Evolutionary conservation across 2,797 vertebrate species (phyloP).

Genomic region (Myoxocephalus aenaeus): DNA sequence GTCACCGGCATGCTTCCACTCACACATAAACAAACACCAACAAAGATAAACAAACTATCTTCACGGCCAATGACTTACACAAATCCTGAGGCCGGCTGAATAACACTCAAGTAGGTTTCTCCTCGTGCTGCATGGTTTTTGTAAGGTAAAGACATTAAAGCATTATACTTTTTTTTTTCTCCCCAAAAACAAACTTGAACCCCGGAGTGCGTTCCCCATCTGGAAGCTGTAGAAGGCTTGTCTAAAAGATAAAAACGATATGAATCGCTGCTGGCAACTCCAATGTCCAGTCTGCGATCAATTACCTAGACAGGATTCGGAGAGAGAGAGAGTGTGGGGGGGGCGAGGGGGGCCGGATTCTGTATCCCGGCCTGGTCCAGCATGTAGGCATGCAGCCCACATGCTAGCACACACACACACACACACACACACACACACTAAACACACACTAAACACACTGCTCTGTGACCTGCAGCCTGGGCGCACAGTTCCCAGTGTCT

Average conservation of each 20-base stretch:
- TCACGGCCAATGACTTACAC: constrained; percentile 40
- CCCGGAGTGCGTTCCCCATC: constrained; percentile 81
- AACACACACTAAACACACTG: constrained; percentile 61
- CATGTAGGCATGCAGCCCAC: constrained; percentile 42
- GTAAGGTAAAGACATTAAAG: constrained; percentile 83
- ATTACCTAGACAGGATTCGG: constrained; percentile 83
- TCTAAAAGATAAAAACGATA: constrained; percentile 87
- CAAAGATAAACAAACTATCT: constrained; percentile 51
- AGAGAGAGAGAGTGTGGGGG: constrained; percentile 12
- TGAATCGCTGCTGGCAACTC: constrained; percentile 85
- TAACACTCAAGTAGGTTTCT: constrained; percentile 9
- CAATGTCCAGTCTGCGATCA: constrained; percentile 87
- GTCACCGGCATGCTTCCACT: constrained; percentile 46
- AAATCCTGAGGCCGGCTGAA: constrained; percentile 13
- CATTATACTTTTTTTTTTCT: constrained; percentile 71
- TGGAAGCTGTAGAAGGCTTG: constrained; percentile 85
- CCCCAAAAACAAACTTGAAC: constrained; percentile 79
- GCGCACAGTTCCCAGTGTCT: constrained; percentile 64
- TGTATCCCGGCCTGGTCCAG: constrained; percentile 66
- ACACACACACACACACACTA: constrained; percentile 49
- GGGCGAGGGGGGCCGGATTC: constrained; percentile 47
- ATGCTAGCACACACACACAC: constrained; percentile 42
- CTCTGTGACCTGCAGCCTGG: constrained; percentile 61
- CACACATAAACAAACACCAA: constrained; percentile 60
- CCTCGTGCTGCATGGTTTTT: constrained; percentile 41